Conservation (phyloP, 2,113 vertebrate species). For the Chionomys nivalis region DNA sequence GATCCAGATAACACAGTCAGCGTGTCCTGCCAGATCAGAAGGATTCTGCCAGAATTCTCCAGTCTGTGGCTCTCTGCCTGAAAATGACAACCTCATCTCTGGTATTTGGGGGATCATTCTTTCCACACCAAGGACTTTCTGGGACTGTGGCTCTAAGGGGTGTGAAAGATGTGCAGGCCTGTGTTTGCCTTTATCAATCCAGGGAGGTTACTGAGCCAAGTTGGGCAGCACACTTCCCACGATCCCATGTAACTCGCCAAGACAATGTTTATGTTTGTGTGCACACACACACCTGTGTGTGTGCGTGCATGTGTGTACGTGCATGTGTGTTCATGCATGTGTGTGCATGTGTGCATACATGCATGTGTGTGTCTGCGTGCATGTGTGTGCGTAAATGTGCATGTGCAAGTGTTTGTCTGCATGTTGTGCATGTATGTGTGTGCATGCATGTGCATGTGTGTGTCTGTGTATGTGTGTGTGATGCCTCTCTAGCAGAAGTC, state of each 20-base stretch:
- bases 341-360: too few species aligned
- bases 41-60: not conserved
- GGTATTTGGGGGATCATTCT: not conserved
- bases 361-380: too few species aligned
- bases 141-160: not conserved
- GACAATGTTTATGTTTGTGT: not conserved
- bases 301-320: too few species aligned
- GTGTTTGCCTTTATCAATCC: not conserved
- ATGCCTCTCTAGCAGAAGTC: not conserved
- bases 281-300: too few species aligned
- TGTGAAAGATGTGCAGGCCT: not conserved
- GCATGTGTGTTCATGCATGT: too few species aligned
- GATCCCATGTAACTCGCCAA: not conserved
- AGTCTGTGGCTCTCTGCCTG: not conserved
- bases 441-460: not conserved
- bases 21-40: not conserved
- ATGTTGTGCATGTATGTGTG: not conserved
- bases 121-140: not conserved
- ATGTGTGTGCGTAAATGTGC: too few species aligned
- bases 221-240: not conserved
- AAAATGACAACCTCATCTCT: not conserved
- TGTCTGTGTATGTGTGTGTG: not conserved
- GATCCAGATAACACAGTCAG: not conserved
- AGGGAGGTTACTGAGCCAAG: not conserved
- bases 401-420: not conserved